Evolutionary conservation across 30 jellyfish, hydroid and myxozoan species (phyloP), one percentile per base, ranked within the genome.

Genomic region (Morbakka virulenta): DNA sequence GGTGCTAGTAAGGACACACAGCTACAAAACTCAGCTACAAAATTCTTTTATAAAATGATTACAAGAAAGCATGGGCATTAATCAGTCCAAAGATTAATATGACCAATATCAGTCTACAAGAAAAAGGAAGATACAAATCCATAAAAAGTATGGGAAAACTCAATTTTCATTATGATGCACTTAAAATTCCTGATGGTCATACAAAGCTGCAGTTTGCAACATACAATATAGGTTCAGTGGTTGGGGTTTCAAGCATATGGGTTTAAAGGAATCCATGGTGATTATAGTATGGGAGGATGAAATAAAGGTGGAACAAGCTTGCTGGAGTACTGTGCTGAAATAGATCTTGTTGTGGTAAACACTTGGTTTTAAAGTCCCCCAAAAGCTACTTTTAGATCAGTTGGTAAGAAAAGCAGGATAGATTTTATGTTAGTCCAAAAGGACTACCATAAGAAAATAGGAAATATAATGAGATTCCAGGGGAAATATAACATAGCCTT

Each of bases 241-340:
- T 22, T 21, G 69, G 81, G 89, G 31, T 32, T 29, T 11, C 22
- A n/a, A 23, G 26, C 84, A 32, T 14, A 22, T 2, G 89, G 84
- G 1, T 77, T 31, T 34, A 71, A 28, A 2, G 83, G 72, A 2
- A 25, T 64, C 6, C 83, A 77, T 64, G 89, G 89, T 2, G 74
- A 72, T 1, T 20, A 4, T 36, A 77, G 91, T 1, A 14, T 4
- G 26, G 91, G 85, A 0, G 52, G 0, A 20, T 35, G 86, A 27
- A 47, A 80, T 66, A n/a, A 4, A 2, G 91, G 67, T 34, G 76
- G 91, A 1, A 61, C 33, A 32, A n/a, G 91, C 30, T 25, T 63
- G 3, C 30, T 63, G 1, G 89, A 68, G 35, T 30, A 23, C 4
- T 52, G 47, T n/a, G 26, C 50, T 49, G 83, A 52, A 3, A 53